Evolutionary conservation across 2,888 invertebrate species (phyloP), one percentile per base, ranked within the genome.

Genomic region (Chymomyza fuscimana): DNA sequence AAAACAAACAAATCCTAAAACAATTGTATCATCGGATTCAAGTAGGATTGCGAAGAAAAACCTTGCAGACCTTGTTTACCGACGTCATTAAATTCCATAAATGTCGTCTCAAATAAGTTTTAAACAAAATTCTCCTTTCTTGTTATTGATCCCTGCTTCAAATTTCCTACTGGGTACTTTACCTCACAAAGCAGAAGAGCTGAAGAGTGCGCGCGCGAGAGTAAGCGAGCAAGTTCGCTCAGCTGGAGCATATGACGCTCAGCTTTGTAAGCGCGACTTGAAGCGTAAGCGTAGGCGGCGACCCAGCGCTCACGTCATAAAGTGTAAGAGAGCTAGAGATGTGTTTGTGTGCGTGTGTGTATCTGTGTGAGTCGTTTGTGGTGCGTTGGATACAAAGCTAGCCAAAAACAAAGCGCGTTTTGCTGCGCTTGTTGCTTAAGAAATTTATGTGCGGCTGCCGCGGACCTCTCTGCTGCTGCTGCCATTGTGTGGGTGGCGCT

Each of bases 401-500:
- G 15, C n/a, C 54, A 6, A 25, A 15, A 58, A 58, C 58, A 58
- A 58, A 58, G 58, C 58, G 54, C 54, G 54, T 22, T 22, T 10
- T 15, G 58, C 58, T 68, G 63, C 56, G 61, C 9, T 54, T 54
- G 54, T 22, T 54, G 16, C 54, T 19, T 54, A 12, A 46, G 40
- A 46, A 46, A 46, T 46, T 46, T 46, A 46, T 46, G 40, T 46
- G 40, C 12, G 40, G 40, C 40, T 46, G 40, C 40, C 12, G 12
- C 40, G 40, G 40, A 46, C 40, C 12, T 46, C 40, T 66, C 63
- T 75, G 70, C 29, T 73, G 73, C 7, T 52, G 40, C 16, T 19
- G 29, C 50, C 50, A 74, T 85, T 82, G 74, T 87, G 83, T 87
- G 86, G 83, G 86, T 76, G 83, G 85, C 76, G 85, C 77, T 82